Evolutionary conservation across 1,140 invertebrate genomes (phyloP).

Genomic region (Pseudomyrmex pallidus): DNA sequence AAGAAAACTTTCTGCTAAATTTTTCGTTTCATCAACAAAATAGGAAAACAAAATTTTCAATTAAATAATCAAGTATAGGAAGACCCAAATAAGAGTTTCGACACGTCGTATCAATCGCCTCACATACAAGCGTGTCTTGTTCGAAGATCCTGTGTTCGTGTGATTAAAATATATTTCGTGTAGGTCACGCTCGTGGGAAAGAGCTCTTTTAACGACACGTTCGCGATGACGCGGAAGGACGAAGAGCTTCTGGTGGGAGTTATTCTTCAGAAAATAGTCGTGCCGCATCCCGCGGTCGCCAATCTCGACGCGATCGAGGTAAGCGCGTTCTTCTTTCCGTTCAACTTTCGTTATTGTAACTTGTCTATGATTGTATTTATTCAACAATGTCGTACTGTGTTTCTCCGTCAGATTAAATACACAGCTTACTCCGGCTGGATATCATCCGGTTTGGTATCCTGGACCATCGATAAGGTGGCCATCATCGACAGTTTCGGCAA

Average conservation of each 20-base stretch:
- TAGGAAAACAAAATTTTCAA: background rate
- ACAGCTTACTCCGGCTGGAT: slow-evolving; percentile 96
- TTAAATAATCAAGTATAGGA: too few species aligned
- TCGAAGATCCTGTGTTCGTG: background rate
- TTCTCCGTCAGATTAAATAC: slow-evolving; percentile 89
- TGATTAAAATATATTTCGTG: background rate
- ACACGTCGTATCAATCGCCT: too few species aligned
- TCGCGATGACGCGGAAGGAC: slow-evolving; percentile 93
- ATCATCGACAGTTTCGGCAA: slow-evolving; percentile 94
- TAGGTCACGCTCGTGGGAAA: slow-evolving; percentile 91
- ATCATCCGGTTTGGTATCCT: slow-evolving; percentile 91
- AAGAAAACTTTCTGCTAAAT: too few species aligned
- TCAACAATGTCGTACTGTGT: background rate
- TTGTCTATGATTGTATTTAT: background rate
- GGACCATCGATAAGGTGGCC: slow-evolving; percentile 93
- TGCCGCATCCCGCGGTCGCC: slow-evolving; percentile 93
- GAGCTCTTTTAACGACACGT: slow-evolving; percentile 93
- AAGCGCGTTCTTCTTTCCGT: slow-evolving; percentile 16
- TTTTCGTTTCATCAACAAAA: too few species aligned
- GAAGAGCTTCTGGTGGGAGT: slow-evolving; percentile 90
- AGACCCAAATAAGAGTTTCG: too few species aligned
- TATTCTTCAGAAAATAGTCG: slow-evolving; percentile 91
- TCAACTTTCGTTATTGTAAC: background rate
- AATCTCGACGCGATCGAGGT: slow-evolving; percentile 85
- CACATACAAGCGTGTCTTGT: background rate